These are phyloP conservation scores for Alethe diademata DNA, from an alignment of 2,113 vertebrate genomes.

Conservation along the genomic window DNA sequence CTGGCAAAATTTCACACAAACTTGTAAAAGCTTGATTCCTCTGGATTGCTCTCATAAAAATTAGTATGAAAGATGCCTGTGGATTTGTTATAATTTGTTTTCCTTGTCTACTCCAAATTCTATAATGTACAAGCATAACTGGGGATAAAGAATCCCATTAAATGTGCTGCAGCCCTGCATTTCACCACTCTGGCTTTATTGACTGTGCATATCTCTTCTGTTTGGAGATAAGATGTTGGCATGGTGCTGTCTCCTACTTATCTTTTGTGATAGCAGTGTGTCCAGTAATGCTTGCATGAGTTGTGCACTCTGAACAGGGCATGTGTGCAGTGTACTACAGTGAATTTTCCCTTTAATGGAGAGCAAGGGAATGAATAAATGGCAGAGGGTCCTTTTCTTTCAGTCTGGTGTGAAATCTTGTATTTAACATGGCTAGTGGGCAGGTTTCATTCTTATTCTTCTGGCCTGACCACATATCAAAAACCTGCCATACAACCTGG, in stretches of 20 bases:
- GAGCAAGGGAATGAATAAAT: not conserved
- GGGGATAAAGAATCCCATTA: not conserved
- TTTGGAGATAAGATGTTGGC: not conserved
- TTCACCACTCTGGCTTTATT: not conserved
- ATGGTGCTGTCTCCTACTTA: not conserved
- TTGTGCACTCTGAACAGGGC: not conserved
- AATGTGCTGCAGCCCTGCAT: accelerated
- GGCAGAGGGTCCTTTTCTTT: not conserved
- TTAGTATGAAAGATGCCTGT: not conserved
- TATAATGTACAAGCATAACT: not conserved
- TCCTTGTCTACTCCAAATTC: not conserved
- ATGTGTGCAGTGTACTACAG: not conserved
- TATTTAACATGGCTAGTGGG: not conserved
- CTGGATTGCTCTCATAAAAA: not conserved
- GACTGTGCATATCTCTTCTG: not conserved
- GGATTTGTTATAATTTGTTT: not conserved
- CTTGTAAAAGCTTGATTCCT: not conserved
- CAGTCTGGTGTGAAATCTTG: not conserved
- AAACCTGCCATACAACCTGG: slow-evolving; percentile 8
- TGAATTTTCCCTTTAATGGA: not conserved
- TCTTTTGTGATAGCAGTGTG: not conserved
- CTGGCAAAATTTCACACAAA: not conserved
- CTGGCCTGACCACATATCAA: not conserved
- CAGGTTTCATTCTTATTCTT: not conserved
- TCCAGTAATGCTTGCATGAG: not conserved